Evolutionary conservation across 2,888 invertebrate species (phyloP), one percentile per base, ranked within the genome.

Genomic region (Eupsilia transversa): DNA sequence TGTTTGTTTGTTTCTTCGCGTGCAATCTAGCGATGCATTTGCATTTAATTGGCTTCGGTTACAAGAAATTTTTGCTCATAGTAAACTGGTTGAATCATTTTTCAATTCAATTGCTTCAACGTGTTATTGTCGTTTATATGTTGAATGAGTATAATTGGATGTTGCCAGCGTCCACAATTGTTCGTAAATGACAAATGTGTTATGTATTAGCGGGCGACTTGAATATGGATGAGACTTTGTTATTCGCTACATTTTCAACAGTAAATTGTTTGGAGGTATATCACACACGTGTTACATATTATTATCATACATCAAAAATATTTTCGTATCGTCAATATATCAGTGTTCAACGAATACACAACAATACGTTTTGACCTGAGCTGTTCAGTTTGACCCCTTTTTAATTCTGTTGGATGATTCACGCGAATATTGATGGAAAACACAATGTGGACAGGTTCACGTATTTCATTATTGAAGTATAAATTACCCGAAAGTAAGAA

Each of bases 11-110:
- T 89, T 83, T 84, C 63, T 78, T 86, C 76, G 83, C 86, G 84
- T 83, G 88, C 85, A 67, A 74, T 77, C 76, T 80, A 85, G 66
- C 74, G 71, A 83, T 88, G 88, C 85, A 89, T 88, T 88, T 87
- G 87, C 84, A 90, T 90, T 88, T 88, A 88, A 90, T 90, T 89
- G 88, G 86, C 86, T 81, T 84, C 83, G 77, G 76, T 85, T 84
- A 85, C 80, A 86, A 87, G 82, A 85, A 83, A 85, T 82, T 86
- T 85, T 86, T 83, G 83, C 86, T 84, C 82, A 59, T 74, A 71
- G 76, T 79, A 72, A 78, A 77, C 79, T 81, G 60, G 74, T 83
- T 77, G 74, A 77, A 83, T 85, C 75, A 84, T 77, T 84, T 72
- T 74, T 84, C 77, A 79, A 83, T 74, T 80, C 43, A 77, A 79